Conservation (phyloP, 2,797 vertebrate genomes). For the Pantherophis alleghaniensis region DNA sequence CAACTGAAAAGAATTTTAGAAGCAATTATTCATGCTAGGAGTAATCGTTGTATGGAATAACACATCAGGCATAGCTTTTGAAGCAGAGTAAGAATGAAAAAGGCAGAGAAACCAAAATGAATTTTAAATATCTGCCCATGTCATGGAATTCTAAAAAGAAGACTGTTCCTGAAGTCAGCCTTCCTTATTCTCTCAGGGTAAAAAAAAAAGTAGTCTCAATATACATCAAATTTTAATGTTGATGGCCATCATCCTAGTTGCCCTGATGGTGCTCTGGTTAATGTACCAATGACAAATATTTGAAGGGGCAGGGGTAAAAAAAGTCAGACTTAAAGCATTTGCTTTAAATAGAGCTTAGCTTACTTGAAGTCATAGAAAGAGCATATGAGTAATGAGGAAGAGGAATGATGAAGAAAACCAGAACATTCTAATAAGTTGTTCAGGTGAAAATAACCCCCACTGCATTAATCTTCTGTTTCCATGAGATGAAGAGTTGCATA, state of each 20-base stretch:
- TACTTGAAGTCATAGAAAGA: not conserved
- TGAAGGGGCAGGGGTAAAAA: not conserved
- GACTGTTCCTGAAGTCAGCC: not conserved
- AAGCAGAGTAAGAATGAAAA: not conserved
- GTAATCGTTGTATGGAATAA: slow-evolving; percentile 17
- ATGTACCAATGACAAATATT: not conserved
- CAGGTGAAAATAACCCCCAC: not conserved
- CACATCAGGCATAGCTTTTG: not conserved
- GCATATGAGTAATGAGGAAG: not conserved
- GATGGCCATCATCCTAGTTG: slow-evolving; percentile 4
- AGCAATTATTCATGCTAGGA: slow-evolving; percentile 36
- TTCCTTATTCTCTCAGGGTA: not conserved
- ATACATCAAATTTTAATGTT: not conserved
- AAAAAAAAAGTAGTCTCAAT: not conserved
- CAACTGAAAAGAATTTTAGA: slow-evolving; percentile 19
- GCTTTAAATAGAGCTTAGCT: not conserved
- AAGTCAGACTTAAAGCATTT: not conserved
- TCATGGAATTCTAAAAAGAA: slow-evolving; percentile 17
- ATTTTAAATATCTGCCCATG: rapidly evolving
- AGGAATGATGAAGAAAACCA: not conserved
- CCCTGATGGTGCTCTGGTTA: not conserved
- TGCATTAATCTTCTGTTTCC: not conserved
- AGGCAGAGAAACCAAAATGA: not conserved
- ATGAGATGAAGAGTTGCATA: not conserved
- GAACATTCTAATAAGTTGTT: not conserved